phyloP scores from a whole-genome alignment of 2,797 vertebrate species.

The Amphiprion clarkii region DNA sequence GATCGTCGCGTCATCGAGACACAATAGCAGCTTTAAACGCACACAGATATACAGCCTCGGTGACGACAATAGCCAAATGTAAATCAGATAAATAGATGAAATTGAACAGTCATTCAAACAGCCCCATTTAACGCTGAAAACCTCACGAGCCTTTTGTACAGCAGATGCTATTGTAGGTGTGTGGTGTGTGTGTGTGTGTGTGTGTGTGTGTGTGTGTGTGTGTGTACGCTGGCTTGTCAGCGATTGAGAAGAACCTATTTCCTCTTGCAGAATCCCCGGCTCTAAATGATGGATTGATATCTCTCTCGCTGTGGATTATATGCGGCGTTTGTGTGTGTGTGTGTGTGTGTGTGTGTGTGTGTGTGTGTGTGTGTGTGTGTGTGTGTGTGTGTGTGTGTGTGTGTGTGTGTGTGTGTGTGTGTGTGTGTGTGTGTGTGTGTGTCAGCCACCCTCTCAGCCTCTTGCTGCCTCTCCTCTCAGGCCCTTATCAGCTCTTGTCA shows the following conservation, averaged over 20 bases:
- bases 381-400: conserved; percentile 48
- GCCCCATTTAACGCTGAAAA: conserved; percentile 59
- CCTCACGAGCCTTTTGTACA: conserved; percentile 61
- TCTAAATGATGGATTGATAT: conserved; percentile 87
- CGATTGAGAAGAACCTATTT: conserved; percentile 79
- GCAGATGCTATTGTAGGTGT: conserved; percentile 50
- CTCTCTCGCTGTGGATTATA: conserved; percentile 80
- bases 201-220: conserved; percentile 42
- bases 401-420: conserved; percentile 62
- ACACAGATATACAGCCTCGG: conserved; percentile 22
- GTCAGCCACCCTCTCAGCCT: conserved; percentile 74
- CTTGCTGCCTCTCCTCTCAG: conserved; percentile 77
- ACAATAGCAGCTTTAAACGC: conserved; percentile 45
- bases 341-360: conserved; percentile 53
- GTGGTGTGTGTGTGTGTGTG: conserved; percentile 33
- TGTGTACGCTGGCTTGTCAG: conserved; percentile 66
- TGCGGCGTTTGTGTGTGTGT: conserved; percentile 57
- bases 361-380: conserved; percentile 63
- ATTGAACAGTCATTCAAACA: conserved; percentile 76
- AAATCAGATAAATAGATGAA: conserved; percentile 78
- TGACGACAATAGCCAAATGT: conserved; percentile 71
- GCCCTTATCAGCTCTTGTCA: conserved; percentile 85
- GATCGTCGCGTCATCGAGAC: conserved; percentile 40
- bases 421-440: conserved; percentile 49
- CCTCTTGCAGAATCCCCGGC: conserved; percentile 77